Base-by-base conservation (phyloP, 2,113 vertebrate species). In the Bos indicus region DNA sequence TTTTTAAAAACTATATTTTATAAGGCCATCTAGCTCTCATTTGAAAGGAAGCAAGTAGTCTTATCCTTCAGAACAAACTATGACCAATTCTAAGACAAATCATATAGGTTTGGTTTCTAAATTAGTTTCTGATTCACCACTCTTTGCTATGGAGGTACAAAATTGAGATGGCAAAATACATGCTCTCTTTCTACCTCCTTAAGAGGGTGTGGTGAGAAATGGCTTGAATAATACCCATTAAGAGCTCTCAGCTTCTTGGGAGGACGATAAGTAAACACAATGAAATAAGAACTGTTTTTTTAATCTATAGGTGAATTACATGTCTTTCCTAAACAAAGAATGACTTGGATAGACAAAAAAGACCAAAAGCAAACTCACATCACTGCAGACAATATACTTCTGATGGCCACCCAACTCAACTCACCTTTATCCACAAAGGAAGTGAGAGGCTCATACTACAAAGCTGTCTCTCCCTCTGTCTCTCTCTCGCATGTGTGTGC, bases 151-250 rank as follows among this genome's bases (percentile, higher is more conserved):
- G 67, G 43, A 96, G 30, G 12, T 26, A 93, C 51, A 91, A 52
- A 60, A 84, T 25, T 78, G 30, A 93, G n/a, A 94, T 33, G 8
- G 67, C 59, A 94, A 93, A 95, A 74, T 46, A 80, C 19, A 12
- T 33, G 26, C 10, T 64, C 12, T n/a, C 36, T 91, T 90, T 96
- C 48, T 91, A 67, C 33, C 52, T 90, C 80, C 94, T 95, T 92
- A 91, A 93, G 33, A 93, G 90, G 83, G 59, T 94, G 80, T 95
- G 89, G 86, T 57, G 16, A 83, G 43, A 95, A 98, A 85, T 62
- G 57, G 52, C 80, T 97, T 93, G 43, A 95, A 95, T 95, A 92
- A 91, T 52, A 85, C 21, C 40, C 54, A 87, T 54, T 94, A 77
- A 84, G 86, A 97, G 82, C 64, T 71, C 56, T 94, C 60, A 95